Conservation (phyloP, 1,140 invertebrate genomes). For the Zophobas morio region DNA sequence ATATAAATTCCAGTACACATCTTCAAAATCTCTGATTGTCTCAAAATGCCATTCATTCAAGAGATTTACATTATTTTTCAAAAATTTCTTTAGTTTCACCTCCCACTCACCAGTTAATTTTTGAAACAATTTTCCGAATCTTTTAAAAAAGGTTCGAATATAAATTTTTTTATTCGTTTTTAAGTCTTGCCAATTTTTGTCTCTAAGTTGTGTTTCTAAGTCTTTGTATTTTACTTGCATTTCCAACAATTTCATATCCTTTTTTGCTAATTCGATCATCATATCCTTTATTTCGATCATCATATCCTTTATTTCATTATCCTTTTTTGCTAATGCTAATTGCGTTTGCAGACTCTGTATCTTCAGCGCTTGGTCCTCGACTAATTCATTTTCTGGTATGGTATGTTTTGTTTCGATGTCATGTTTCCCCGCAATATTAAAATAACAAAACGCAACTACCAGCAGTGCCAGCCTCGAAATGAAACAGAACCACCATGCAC, state of each 20-base stretch:
- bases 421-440: constrained; percentile 2
- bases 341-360: background rate
- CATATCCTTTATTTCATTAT: constrained; percentile 3
- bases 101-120: constrained; percentile 1
- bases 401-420: constrained; percentile 2
- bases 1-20: background rate
- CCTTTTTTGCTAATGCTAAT: background rate
- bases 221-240: background rate
- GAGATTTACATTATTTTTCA: background rate
- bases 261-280: constrained; percentile 2
- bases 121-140: constrained; percentile 2
- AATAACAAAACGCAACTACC: constrained; percentile 2
- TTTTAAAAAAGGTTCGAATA: background rate
- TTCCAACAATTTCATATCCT: constrained; percentile 1
- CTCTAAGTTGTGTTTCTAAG: constrained; percentile 2
- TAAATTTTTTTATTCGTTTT: constrained; percentile 3
- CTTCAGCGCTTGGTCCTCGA: constrained; percentile 1
- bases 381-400: constrained; percentile 2
- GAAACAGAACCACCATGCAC: constrained; percentile 1
- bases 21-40: background rate
- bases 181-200: constrained; percentile 2
- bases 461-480: constrained; percentile 1
- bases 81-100: constrained; percentile 3
- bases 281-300: background rate
- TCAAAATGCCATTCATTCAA: constrained; percentile 2